phyloP scores from a whole-genome alignment of 1,140 invertebrate genomes.

The Brachionus koreanus region DNA sequence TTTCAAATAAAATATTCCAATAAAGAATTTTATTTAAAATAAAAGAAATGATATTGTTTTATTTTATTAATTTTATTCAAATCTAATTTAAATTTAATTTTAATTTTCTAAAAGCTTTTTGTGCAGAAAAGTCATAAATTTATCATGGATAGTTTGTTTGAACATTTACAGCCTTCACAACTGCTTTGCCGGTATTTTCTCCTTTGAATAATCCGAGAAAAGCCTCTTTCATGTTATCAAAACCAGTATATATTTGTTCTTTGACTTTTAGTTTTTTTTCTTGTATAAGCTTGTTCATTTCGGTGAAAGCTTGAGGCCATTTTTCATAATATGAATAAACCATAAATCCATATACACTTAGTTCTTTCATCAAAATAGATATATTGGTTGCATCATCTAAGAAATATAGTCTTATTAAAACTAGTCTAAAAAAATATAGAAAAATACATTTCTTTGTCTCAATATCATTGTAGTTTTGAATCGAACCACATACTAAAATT shows the following conservation, averaged over 20 bases:
- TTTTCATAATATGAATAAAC: constrained; percentile 49
- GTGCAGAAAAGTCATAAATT: background rate
- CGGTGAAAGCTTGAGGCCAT: constrained; percentile 61
- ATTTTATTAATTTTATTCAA: too few relatives aligned
- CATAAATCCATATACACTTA: constrained; percentile 47
- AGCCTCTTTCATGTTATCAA: constrained; percentile 66
- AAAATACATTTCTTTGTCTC: constrained; percentile 61
- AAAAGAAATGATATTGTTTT: too few relatives aligned
- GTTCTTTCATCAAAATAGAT: constrained; percentile 46
- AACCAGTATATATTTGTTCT: constrained; percentile 65
- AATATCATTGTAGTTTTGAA: constrained; percentile 47
- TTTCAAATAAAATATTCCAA: too few relatives aligned
- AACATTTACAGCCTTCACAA: constrained; percentile 61
- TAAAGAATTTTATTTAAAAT: too few relatives aligned
- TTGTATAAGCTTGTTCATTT: constrained; percentile 65
- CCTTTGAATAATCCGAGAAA: constrained; percentile 65
- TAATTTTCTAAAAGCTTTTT: too few relatives aligned
- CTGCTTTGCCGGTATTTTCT: constrained; percentile 65
- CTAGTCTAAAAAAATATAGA: constrained; percentile 62
- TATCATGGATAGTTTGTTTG: constrained; percentile 17
- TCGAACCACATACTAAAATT: constrained; percentile 47
- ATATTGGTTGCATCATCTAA: constrained; percentile 43
- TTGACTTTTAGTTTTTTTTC: constrained; percentile 65
- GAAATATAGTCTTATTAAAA: background rate
- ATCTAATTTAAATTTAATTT: too few relatives aligned